Base-by-base conservation (phyloP, 2,888 invertebrate genomes). In the Macaria notata region DNA sequence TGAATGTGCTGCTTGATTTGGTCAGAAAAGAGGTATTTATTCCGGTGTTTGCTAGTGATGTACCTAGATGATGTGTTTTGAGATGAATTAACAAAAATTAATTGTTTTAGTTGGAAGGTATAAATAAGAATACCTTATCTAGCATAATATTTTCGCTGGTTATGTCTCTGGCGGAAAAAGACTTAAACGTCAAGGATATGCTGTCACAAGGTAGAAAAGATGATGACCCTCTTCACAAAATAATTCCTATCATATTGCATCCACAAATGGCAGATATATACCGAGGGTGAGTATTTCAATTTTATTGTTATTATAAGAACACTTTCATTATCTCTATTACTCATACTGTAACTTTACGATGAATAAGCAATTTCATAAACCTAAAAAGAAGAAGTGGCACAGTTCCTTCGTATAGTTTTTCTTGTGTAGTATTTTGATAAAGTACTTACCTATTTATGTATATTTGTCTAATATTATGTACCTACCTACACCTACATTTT, bases 11-110 rank as follows among this genome's bases (percentile, higher is more conserved):
- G 47, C 62, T 58, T 30, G 64, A 65, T 19, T 66, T 83, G 3
- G 60, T 79, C 7, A 36, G 7, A 6, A 36, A 36, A 9, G 58
- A 81, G 81, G 91, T 90, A 79, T 31, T 43, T 44, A 69, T 49
- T 62, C 19, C 2, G 19, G 19, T 19, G 19, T 19, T 19, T 19
- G 19, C 19, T 19, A 19, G 19, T 19, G 19, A 19, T 19, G 19
- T 19, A 19, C 19, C 19, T 19, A 19, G 19, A 19, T 19, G 19
- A 19, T 19, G 19, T 19, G 19, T 19, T 19, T 19, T 19, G 19
- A 19, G 19, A 19, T 19, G 19, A 19, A 19, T 19, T 19, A 19
- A 19, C 19, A 19, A 19, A 19, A 19, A 19, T 1, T 19, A 19
- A 19, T 48, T 39, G 33, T 30, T 36, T 9, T 4, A 9, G 31